phyloP scores from a whole-genome alignment of 2,113 vertebrate genomes.

The Percopsis transmontana region DNA sequence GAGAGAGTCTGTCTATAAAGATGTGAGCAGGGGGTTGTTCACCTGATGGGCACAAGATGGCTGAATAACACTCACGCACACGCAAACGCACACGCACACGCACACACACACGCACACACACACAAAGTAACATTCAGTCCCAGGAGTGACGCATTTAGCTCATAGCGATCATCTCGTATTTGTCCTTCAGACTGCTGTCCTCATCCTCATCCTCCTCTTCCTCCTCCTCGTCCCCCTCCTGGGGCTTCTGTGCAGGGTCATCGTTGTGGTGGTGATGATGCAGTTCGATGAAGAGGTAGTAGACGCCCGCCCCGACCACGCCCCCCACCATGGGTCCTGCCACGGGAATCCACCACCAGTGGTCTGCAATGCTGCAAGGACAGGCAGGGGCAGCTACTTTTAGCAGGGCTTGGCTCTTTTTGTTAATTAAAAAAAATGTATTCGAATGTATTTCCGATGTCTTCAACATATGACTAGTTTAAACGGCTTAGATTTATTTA shows the following conservation, averaged over 20 bases:
- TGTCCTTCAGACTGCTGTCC: conserved; percentile 78
- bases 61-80: too few relatives aligned
- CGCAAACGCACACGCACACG: too few relatives aligned
- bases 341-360: conserved; percentile 96
- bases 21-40: conserved; percentile 18
- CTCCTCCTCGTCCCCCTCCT: conserved; percentile 65
- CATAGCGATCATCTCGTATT: conserved; percentile 86
- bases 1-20: conserved; percentile 27
- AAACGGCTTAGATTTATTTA: background rate
- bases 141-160: conserved; percentile 59
- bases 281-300: conserved; percentile 85
- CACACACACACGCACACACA: background rate
- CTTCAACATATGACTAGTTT: background rate
- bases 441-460: too few relatives aligned
- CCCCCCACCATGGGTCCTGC: conserved; percentile 89
- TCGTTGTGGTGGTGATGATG: conserved; percentile 78
- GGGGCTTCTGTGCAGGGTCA: conserved; percentile 23
- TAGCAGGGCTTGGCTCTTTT: too few relatives aligned
- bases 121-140: background rate
- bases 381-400: background rate
- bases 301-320: conserved; percentile 80
- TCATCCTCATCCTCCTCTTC: conserved; percentile 71
- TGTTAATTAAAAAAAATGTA: too few relatives aligned
- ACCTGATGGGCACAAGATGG: conserved; percentile 26
- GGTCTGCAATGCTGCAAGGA: conserved; percentile 81